Percentiles rank a stretch among this genome's conserved stretches.
Evolutionary conservation across 2,888 invertebrate genomes (phyloP).

Genomic region (Agrochola litura): DNA sequence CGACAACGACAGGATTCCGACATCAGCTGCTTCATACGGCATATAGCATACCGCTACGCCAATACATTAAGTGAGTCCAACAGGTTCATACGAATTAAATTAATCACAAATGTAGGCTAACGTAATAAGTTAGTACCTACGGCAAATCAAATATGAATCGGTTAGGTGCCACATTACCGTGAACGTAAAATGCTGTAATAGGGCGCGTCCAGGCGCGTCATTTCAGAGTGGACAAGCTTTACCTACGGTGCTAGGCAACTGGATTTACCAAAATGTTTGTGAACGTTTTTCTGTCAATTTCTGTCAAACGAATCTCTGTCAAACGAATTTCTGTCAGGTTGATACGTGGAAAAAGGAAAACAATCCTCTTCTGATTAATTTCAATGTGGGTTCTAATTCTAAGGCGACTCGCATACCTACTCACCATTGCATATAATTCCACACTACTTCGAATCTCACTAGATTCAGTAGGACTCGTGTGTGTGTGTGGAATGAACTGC

Average conservation of each 20-base stretch:
- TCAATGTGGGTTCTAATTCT: background rate
- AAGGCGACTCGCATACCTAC: background rate
- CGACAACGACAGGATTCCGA: constrained; percentile 83
- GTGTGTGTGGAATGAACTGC: background rate
- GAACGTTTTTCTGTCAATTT: too few species aligned
- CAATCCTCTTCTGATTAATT: background rate
- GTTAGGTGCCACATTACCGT: background rate
- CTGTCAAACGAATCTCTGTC: too few species aligned
- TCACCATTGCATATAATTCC: background rate
- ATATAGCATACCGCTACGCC: constrained; percentile 78
- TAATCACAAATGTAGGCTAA: background rate
- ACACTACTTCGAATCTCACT: background rate
- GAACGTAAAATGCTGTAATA: too few species aligned
- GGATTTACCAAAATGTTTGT: background rate
- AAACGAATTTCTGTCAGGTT: background rate
- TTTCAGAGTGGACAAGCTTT: too few species aligned
- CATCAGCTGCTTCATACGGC: constrained; percentile 82
- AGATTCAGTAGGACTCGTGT: background rate
- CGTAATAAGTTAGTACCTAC: background rate
- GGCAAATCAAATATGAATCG: background rate
- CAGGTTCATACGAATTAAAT: background rate
- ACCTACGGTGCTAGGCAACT: background rate
- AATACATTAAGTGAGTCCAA: constrained; percentile 75
- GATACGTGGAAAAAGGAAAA: background rate
- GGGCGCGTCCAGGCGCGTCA: too few species aligned